Conservation (phyloP, 2,113 vertebrate species). For the Cervus canadensis region DNA sequence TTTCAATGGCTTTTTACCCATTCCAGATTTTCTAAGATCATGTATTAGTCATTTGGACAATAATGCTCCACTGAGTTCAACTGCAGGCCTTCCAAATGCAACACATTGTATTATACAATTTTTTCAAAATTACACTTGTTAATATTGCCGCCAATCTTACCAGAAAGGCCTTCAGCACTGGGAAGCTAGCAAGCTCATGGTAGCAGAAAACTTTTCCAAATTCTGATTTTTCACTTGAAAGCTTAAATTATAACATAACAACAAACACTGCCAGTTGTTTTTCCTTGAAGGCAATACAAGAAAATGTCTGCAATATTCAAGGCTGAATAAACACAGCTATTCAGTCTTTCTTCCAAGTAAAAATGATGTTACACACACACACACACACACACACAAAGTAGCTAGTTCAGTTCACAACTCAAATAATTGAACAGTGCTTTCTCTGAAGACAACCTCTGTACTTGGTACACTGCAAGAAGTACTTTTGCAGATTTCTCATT, state of each 20-base stretch:
- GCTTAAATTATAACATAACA: not conserved
- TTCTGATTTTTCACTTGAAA: not conserved
- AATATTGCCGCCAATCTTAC: not conserved
- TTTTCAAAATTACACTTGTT: not conserved
- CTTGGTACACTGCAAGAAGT: not conserved
- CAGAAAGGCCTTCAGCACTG: not conserved
- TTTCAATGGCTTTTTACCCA: not conserved
- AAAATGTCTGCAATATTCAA: not conserved
- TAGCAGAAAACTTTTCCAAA: not conserved
- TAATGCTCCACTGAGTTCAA: not conserved
- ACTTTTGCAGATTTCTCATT: not conserved
- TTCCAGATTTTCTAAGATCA: not conserved
- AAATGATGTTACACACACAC: not conserved
- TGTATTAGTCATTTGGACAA: not conserved
- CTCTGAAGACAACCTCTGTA: not conserved
- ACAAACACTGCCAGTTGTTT: not conserved
- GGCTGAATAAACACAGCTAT: not conserved
- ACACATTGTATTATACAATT: not conserved
- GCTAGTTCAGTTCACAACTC: not conserved
- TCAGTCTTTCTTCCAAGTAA: not conserved
- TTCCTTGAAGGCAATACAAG: not conserved
- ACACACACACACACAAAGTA: not conserved
- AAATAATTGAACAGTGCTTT: not conserved
- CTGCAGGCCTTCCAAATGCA: not conserved
- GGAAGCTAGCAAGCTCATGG: not conserved